Base-by-base conservation (phyloP, 2,888 invertebrate genomes). In the Thalpophila matura region DNA sequence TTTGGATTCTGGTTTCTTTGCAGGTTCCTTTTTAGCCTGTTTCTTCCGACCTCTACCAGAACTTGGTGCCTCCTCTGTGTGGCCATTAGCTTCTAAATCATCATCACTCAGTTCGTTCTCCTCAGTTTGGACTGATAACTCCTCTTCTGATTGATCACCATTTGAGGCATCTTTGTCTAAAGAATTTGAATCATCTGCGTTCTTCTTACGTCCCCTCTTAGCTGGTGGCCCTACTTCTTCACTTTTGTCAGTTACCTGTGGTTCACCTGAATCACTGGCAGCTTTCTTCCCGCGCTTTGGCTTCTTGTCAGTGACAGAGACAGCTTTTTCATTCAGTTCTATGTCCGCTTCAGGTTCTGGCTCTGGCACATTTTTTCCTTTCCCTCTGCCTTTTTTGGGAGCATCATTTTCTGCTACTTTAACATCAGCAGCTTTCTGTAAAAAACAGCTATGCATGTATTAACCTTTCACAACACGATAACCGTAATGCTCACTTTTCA, bases 201-300 rank as follows among this genome's bases (percentile, higher is more conserved):
- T 86, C 77, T 93, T 93, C 81, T 92, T 92, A 75, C 85, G 91
- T 6, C 90, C 90, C 67, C 89, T 91, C 72, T 94, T 94, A 18
- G 85, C 76, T 61, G 86, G 85, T 66, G 87, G 86, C 12, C 81
- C 87, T 49, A 75, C 60, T 42, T 90, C 89, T 70, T 89, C 89
- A 70, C 42, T 64, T 56, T 80, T 83, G 46, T 83, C 88, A 84
- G 85, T 87, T 49, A 72, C 70, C 40, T 83, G 63, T 50, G 69
- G 81, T 45, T 82, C 79, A 42, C 78, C 84, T 38, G 75, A 57
- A 82, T 88, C 86, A 74, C 58, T 81, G 27, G 79, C 74, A 63
- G 79, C 83, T 69, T 93, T 94, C 75, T 91, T 92, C 0, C 91
- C 91, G 1, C 91, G 84, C 66, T 93, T 91, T 20, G 72, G 50